Evolutionary conservation across 1,140 invertebrate genomes (phyloP).

Genomic region (Cotesia glomerata): DNA sequence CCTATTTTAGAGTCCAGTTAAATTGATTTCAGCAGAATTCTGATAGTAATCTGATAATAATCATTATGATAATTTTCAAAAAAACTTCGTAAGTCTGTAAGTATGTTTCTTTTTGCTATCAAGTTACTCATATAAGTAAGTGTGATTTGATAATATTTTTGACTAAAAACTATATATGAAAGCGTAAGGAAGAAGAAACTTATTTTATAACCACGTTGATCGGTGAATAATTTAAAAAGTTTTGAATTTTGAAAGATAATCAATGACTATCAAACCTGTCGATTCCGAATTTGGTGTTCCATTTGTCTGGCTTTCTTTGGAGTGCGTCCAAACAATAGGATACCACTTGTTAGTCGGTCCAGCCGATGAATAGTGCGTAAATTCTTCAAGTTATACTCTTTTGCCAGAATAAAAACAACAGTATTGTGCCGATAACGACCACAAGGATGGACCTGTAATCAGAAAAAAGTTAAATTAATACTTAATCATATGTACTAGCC

Average conservation of each 20-base stretch:
- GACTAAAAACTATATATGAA: too few relatives aligned
- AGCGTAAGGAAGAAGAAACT: background rate
- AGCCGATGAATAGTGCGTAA: slow-evolving; percentile 89
- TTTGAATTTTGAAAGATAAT: too few relatives aligned
- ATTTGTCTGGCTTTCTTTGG: slow-evolving; percentile 90
- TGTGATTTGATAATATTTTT: too few relatives aligned
- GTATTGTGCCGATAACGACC: slow-evolving; percentile 96
- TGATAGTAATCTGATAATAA: too few relatives aligned
- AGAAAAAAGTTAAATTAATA: slow-evolving; percentile 21
- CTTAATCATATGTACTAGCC: too few relatives aligned
- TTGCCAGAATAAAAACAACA: slow-evolving; percentile 93
- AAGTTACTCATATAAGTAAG: too few relatives aligned
- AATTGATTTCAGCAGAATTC: too few relatives aligned
- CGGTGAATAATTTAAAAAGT: too few relatives aligned
- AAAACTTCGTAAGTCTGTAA: too few relatives aligned
- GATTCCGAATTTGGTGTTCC: slow-evolving; percentile 91
- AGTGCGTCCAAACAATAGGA: slow-evolving; percentile 91
- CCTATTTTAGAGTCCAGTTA: too few relatives aligned
- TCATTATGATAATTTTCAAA: too few relatives aligned
- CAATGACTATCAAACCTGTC: slow-evolving; percentile 60
- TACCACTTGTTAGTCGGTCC: slow-evolving; percentile 92
- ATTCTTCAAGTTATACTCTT: slow-evolving; percentile 94
- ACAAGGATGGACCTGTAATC: slow-evolving; percentile 90
- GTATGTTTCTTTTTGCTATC: too few relatives aligned
- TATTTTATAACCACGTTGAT: background rate